Evolutionary conservation across 2,888 invertebrate genomes (phyloP), one percentile per base, ranked within the genome.

Genomic region (Aleiodes testaceus): DNA sequence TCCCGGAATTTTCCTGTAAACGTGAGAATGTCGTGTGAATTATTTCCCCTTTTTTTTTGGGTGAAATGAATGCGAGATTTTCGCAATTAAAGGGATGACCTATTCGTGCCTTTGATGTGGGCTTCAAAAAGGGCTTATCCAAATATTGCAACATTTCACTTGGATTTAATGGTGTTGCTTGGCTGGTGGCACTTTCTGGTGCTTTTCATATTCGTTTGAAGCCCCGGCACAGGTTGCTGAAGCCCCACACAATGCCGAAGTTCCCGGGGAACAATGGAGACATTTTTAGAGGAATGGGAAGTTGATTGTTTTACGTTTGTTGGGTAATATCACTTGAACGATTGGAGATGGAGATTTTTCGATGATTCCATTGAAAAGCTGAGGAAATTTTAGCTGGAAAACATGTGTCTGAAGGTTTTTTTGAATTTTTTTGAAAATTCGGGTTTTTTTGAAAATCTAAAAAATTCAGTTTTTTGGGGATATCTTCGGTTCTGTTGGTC

Each of bases 101-200:
- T 78, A 80, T 75, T 70, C 76, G 78, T 81, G 72, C 77, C 81
- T 83, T 82, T 83, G 83, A 83, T 80, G 80, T 80, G 59, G 70
- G 63, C 68, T 73, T 73, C 26, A 53, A 49, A 45, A 68, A 64
- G 61, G 72, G 52, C 30, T 66, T 66, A 53, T 20, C 52, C 3
- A 20, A 42, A 53, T 66, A 18, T 18, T 53, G 9, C n/a, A 30
- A 55, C 49, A 30, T 65, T 50, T 50, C 50, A 12, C 14, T 30
- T 11, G 5, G n/a, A 14, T 26, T 42, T 18, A 50, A 55, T n/a
- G 18, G 14, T 22, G 61, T 20, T 55, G 61, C 20, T 66, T 6
- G n/a, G 16, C 9, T 30, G 16, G 49, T 49, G 3, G 50, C 7
- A 47, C 45, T 42, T 42, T 66, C 66, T 63, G 63, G 6, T 36